Conservation (phyloP, 2,113 vertebrate genomes). For the Marmota monax region DNA sequence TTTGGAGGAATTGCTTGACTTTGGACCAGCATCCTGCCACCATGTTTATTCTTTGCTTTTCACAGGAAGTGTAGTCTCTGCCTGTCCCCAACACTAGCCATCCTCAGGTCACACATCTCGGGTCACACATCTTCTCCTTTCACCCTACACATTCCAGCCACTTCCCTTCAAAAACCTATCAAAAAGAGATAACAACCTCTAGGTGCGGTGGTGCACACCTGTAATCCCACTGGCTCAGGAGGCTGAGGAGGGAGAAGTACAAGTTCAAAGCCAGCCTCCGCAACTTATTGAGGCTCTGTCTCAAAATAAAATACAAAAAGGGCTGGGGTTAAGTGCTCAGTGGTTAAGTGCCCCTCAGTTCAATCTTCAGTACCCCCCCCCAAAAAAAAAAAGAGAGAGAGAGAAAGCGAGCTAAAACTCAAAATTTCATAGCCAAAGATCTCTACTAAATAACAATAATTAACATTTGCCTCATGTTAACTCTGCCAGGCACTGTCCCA, state of each 20-base stretch:
- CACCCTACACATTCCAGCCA: neutral
- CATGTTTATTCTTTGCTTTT: neutral
- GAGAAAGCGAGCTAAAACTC: neutral
- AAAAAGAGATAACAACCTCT: neutral
- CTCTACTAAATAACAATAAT: neutral
- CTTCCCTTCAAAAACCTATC: neutral
- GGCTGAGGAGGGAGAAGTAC: no score
- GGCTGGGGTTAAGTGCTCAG: no score
- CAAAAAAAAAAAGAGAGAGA: no score
- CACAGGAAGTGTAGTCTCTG: neutral
- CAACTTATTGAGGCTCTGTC: no score
- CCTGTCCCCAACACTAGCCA: neutral
- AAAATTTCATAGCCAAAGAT: neutral
- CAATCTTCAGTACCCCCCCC: no score
- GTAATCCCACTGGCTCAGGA: no score
- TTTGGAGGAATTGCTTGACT: neutral
- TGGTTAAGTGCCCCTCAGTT: no score
- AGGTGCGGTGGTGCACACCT: no score
- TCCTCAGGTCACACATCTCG: neutral
- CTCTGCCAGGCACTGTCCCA: neutral
- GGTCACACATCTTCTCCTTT: neutral
- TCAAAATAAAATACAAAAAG: no score
- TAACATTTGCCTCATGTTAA: accelerated
- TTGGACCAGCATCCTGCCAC: neutral
- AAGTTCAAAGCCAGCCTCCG: no score